Percentiles rank a stretch among this genome's conserved stretches.
Conservation (phyloP, 2,888 invertebrate genomes). For the Microctonus aethiopoides region DNA sequence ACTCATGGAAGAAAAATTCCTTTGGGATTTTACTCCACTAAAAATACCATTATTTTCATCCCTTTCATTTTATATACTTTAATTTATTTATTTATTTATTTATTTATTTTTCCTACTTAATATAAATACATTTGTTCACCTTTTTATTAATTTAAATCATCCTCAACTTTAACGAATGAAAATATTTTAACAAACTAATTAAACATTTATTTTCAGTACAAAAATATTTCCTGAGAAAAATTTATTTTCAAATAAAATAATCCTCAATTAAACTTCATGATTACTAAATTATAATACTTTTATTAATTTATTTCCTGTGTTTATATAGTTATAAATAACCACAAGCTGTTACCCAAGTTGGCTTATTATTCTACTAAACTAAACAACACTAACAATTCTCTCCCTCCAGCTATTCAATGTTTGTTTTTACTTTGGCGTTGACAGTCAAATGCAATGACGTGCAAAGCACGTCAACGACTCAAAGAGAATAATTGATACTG, state of each 20-base stretch:
- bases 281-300: too few relatives aligned
- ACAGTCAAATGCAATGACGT: neutral
- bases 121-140: too few relatives aligned
- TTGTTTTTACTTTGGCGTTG: neutral
- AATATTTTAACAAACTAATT: too few relatives aligned
- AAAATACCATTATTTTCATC: too few relatives aligned
- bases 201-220: too few relatives aligned
- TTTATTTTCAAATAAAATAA: too few relatives aligned
- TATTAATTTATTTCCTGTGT: neutral
- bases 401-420: neutral
- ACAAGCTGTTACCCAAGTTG: neutral
- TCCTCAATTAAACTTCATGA: too few relatives aligned
- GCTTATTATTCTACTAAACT: neutral
- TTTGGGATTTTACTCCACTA: neutral
- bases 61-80: too few relatives aligned
- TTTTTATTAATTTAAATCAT: too few relatives aligned
- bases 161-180: neutral
- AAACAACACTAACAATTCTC: neutral
- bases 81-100: too few relatives aligned
- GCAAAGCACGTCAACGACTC: neutral
- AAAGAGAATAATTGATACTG: constrained; percentile 18
- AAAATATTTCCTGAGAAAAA: too few relatives aligned
- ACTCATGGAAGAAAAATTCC: neutral
- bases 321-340: neutral
- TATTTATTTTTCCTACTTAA: too few relatives aligned